Evolutionary conservation across 2,113 vertebrate species (phyloP).

Genomic region (Esox niger): DNA sequence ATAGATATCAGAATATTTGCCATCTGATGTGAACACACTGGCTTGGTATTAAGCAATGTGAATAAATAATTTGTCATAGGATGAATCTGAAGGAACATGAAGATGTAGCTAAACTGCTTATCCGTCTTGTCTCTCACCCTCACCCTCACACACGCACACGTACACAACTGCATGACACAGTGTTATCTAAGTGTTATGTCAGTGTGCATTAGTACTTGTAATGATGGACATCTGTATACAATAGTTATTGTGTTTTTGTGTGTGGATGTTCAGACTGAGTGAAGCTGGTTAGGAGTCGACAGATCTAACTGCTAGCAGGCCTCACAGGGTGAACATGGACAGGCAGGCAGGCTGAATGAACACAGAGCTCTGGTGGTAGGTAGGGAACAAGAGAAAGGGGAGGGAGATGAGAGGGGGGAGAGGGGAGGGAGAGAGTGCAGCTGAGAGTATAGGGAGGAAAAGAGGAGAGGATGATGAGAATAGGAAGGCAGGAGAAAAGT

Average conservation of each 20-base stretch:
- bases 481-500: not conserved
- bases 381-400: not conserved
- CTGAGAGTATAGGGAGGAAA: not conserved
- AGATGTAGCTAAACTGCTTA: no score
- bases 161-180: not conserved
- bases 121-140: not conserved
- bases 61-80: not conserved
- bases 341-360: not conserved
- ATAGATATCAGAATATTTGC: no score
- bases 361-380: not conserved
- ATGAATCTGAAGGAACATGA: not conserved
- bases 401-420: not conserved
- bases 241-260: not conserved
- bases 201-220: not conserved
- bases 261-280: not conserved
- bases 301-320: no score
- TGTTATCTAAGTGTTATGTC: not conserved
- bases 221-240: not conserved
- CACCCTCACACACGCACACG: not conserved
- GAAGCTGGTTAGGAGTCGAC: not conserved
- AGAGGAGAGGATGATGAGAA: slow-evolving; percentile 20
- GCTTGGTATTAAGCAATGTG: no score
- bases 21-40: no score
- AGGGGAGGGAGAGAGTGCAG: not conserved
- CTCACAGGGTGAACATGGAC: not conserved